Conservation (phyloP, 37 sponge, comb jelly and placozoan species). For the Ianthella basta region DNA sequence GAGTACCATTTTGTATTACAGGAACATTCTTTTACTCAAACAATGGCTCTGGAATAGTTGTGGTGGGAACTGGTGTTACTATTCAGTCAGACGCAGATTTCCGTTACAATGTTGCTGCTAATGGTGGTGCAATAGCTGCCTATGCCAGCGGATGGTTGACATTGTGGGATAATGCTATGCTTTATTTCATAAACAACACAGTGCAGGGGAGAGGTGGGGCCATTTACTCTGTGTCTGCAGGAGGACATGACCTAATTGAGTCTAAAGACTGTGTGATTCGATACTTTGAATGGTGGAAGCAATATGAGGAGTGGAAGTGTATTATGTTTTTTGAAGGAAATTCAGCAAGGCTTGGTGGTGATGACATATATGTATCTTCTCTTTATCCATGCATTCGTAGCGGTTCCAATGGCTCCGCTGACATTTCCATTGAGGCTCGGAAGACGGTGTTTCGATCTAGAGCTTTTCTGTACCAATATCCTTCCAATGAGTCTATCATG, state of each 20-base stretch:
- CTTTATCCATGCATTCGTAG: too few species aligned
- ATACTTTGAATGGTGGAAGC: too few species aligned
- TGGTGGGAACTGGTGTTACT: background rate
- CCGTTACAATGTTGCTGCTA: slow-evolving; percentile 1
- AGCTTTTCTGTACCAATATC: too few species aligned
- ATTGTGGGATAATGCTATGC: background rate
- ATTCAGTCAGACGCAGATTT: background rate
- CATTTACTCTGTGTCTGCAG: background rate
- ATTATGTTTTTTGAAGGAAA: too few species aligned
- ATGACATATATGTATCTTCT: too few species aligned
- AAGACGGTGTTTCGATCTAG: background rate
- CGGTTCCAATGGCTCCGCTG: background rate
- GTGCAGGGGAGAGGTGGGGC: background rate
- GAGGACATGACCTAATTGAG: background rate
- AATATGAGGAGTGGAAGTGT: too few species aligned
- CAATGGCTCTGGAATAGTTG: background rate
- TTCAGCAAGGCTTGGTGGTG: too few species aligned
- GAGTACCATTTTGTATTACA: background rate
- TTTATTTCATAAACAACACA: background rate
- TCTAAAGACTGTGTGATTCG: too few species aligned
- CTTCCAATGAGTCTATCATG: too few species aligned
- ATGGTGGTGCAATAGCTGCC: background rate
- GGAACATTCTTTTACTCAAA: background rate
- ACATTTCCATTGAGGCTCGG: background rate
- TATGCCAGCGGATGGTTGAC: background rate